A percentile compares a stretch with the other conserved stretches of the same genome.
phyloP scores from a whole-genome alignment of 1,140 invertebrate species.

The Onthophagus taurus region DNA sequence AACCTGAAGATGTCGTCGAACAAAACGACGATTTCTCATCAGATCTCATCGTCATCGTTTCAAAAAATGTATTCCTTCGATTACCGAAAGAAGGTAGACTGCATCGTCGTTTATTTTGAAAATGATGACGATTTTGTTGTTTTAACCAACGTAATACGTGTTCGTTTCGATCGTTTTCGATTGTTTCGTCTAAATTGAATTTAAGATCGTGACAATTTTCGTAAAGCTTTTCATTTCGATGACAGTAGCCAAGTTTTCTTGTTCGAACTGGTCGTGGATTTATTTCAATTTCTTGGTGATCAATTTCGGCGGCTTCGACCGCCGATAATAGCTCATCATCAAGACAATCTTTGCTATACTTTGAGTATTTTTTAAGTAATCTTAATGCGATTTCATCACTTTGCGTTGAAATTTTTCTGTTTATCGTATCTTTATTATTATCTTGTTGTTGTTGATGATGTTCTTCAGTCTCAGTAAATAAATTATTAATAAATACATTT shows the following conservation, averaged over 20 bases:
- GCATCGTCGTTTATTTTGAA: constrained; percentile 13
- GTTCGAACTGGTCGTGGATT: constrained; percentile 15
- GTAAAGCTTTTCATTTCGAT: constrained; percentile 32
- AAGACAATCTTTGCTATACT: constrained; percentile 33
- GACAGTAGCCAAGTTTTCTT: constrained; percentile 32
- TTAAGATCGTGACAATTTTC: constrained; percentile 28
- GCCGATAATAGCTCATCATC: constrained; percentile 34
- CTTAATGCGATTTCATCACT: constrained; percentile 34
- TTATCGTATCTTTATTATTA: constrained; percentile 23
- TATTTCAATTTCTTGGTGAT: background rate
- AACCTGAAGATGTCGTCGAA: constrained; percentile 24
- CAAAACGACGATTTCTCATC: constrained; percentile 21
- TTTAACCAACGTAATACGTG: constrained; percentile 35
- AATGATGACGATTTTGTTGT: constrained; percentile 29
- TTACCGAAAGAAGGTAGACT: constrained; percentile 14
- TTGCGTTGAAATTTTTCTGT: constrained; percentile 25
- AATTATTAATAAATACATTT: constrained; percentile 27
- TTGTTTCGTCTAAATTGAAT: constrained; percentile 8
- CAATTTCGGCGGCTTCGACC: constrained; percentile 22
- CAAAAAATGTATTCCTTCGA: constrained; percentile 20
- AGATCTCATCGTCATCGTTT: constrained; percentile 20
- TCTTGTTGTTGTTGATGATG: too few species aligned
- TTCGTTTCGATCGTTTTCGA: constrained; percentile 33
- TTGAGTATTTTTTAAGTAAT: constrained; percentile 35
- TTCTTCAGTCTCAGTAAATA: constrained; percentile 30